Conservation (phyloP, 2,113 vertebrate species). For the Emydura subglobosa region DNA sequence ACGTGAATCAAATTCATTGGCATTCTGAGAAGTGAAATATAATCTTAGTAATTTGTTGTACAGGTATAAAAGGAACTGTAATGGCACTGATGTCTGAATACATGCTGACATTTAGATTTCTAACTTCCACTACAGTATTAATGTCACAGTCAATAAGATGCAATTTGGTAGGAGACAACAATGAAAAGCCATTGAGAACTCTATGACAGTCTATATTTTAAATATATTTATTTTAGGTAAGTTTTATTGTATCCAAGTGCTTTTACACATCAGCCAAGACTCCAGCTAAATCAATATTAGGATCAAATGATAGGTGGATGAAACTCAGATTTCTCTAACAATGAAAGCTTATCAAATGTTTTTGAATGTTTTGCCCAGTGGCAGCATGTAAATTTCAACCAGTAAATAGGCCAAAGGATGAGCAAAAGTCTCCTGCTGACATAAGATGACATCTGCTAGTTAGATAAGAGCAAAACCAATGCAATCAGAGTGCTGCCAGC, state of each 20-base stretch:
- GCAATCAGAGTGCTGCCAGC: conserved; percentile 26
- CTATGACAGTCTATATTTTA: not conserved
- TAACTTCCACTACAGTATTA: not conserved
- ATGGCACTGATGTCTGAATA: not conserved
- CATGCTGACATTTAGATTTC: not conserved
- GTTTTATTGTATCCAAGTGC: not conserved
- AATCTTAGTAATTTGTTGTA: not conserved
- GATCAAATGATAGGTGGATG: not conserved
- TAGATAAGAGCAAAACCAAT: conserved; percentile 26
- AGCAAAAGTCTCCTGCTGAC: conserved; percentile 42
- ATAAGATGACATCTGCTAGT: conserved; percentile 46
- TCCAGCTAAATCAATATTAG: not conserved
- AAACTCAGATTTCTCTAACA: no score
- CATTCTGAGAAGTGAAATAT: not conserved
- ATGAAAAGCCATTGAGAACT: not conserved
- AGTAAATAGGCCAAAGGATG: conserved; percentile 44
- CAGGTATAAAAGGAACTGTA: not conserved
- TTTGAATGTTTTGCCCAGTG: conserved; percentile 35
- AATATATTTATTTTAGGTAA: not conserved
- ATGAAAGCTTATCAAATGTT: conserved; percentile 3
- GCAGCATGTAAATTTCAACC: not conserved
- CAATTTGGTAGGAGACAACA: not conserved
- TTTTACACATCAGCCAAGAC: not conserved
- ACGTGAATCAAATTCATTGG: not conserved
- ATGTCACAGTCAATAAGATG: not conserved